Base-by-base conservation (phyloP, 1,140 invertebrate species). In the Tetranychus urticae region DNA sequence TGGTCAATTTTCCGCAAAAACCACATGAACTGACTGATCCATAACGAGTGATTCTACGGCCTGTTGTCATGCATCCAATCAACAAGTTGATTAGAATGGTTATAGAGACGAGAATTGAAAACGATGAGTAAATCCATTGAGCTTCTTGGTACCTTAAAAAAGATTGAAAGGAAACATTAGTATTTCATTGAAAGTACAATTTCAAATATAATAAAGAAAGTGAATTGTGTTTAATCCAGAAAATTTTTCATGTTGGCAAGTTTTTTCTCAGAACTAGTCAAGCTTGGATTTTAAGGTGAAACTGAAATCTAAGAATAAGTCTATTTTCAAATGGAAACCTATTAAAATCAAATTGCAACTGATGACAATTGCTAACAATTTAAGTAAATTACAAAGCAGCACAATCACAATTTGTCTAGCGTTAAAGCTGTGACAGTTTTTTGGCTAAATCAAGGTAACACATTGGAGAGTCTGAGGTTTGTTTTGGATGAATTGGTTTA, bases 21-120 rank as follows among this genome's bases (percentile, higher is more conserved):
- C 55, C 8, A 31, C 60, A 31, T 37, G 48, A 34, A n/a, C 23
- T 12, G 23, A 39, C 34, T 8, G 33, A 59, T n/a, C 31, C n/a
- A 33, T 46, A 35, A n/a, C 31, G n/a, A 7, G 39, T 35, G 12
- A 50, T 35, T 10, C 33, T 31, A 39, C 42, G 45, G 23, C 57
- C 62, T 14, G 62, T 63, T 10, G 62, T 58, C 31, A 46, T 46
- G 39, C 64, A 63, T n/a, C 62, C 62, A 39, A 63, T 56, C 39
- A 63, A 7, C 39, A 63, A 37, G 46, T 63, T 63, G 42, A 63
- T 45, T 6, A 63, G 8, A 45, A 63, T 60, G 1, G 61, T 55
- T 1, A 63, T 47, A 1, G 47, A 52, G n/a, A 52, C 23, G n/a
- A 52, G n/a, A 4, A 52, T 52, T 52, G 50, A 52, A 33, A 52